phyloP scores from a whole-genome alignment of 2,113 vertebrate species.

The Petroica traversi region DNA sequence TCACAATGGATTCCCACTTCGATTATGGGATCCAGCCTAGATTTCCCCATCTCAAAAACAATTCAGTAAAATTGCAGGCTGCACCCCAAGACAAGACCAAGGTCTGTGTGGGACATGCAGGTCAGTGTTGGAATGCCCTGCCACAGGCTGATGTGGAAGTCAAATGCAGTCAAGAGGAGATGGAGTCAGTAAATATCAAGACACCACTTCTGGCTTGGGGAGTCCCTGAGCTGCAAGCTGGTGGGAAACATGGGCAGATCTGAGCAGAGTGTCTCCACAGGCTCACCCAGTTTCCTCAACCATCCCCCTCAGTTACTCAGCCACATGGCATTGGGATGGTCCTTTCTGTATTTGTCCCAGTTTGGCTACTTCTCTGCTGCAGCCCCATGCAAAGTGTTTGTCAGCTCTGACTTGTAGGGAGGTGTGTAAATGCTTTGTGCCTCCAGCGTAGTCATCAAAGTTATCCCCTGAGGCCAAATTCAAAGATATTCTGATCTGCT shows the following conservation, averaged over 20 bases:
- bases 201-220: neutral
- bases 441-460: neutral
- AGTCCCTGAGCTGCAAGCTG: neutral
- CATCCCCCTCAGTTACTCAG: neutral
- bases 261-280: neutral
- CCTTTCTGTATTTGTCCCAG: neutral
- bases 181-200: neutral
- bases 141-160: neutral
- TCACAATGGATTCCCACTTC: neutral
- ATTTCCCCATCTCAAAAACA: neutral
- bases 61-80: neutral
- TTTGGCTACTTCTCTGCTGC: neutral
- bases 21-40: neutral
- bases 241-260: neutral
- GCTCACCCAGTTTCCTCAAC: neutral
- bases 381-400: neutral
- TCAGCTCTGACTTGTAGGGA: neutral
- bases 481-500: neutral
- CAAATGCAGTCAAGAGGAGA: neutral
- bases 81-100: neutral
- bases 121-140: neutral
- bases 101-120: neutral
- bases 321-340: neutral
- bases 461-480: neutral
- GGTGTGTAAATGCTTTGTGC: neutral